Percentiles rank a stretch among this genome's conserved stretches.
phyloP scores from a whole-genome alignment of 2,113 vertebrate species.

The Sciurus niger region DNA sequence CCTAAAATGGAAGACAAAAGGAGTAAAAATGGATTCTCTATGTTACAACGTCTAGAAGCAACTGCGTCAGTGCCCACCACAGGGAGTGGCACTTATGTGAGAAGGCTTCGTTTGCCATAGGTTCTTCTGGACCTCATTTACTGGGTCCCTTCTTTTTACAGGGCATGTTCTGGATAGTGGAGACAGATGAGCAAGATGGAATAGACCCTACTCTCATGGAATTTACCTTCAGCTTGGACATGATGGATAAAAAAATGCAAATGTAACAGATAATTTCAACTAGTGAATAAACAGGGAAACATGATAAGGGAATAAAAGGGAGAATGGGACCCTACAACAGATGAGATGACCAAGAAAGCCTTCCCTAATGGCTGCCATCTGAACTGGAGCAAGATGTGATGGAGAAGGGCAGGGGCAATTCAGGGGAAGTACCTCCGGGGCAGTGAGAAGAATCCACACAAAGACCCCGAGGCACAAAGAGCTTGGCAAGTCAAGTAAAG shows the following conservation, averaged over 20 bases:
- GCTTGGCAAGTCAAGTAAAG: accelerated
- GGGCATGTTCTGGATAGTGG: background rate
- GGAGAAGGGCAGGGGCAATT: background rate
- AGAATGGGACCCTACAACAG: background rate
- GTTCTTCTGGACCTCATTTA: accelerated
- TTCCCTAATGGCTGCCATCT: no score
- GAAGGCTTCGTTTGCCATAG: accelerated
- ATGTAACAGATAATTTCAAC: no score
- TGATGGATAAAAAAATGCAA: background rate
- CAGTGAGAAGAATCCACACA: background rate
- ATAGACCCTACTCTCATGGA: accelerated
- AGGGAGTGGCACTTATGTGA: accelerated
- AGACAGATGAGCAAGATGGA: background rate
- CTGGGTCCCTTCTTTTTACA: background rate
- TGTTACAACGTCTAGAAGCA: background rate
- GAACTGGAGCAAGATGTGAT: background rate
- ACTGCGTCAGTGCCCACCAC: background rate
- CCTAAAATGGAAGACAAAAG: conserved; percentile 68
- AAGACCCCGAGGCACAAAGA: background rate
- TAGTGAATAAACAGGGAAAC: background rate
- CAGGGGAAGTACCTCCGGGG: background rate
- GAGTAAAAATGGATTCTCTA: background rate
- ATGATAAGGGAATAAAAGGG: background rate
- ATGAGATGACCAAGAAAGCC: background rate
- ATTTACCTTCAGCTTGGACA: background rate